These are phyloP conservation scores for Ploceus nigricollis DNA, from an alignment of 2,113 vertebrate species.

Conservation along the genomic window DNA sequence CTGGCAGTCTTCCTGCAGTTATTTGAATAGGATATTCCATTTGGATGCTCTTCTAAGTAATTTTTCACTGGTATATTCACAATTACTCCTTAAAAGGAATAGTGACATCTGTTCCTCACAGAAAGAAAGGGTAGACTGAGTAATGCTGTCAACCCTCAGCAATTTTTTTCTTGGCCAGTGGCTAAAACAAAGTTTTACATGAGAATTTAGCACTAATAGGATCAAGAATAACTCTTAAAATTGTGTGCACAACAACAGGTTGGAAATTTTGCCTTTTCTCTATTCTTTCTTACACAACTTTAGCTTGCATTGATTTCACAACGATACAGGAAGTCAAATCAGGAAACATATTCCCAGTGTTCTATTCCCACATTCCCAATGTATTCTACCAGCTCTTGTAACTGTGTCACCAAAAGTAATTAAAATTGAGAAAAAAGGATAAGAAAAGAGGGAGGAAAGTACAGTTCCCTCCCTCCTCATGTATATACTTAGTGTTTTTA, in stretches of 20 bases:
- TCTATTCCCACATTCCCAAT: background rate
- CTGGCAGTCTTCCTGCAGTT: background rate
- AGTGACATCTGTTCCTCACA: background rate
- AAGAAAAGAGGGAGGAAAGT: rapidly evolving
- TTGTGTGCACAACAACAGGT: background rate
- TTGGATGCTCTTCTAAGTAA: background rate
- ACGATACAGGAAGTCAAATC: background rate
- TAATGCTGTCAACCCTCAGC: background rate
- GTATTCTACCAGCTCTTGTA: background rate
- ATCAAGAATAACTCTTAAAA: background rate
- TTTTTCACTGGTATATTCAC: background rate
- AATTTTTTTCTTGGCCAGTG: background rate
- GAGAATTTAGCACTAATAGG: background rate
- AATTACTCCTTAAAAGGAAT: background rate
- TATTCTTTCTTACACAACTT: background rate
- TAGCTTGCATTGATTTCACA: background rate
- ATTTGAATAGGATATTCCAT: background rate
- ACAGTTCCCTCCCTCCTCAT: background rate
- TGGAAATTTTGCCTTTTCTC: background rate
- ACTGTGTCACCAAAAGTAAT: background rate
- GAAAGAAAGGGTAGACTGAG: background rate
- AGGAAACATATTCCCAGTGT: background rate
- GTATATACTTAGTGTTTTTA: background rate
- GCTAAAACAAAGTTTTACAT: background rate
- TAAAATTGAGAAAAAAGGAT: background rate